Evolutionary conservation across 2,797 vertebrate species (phyloP).

Genomic region (Arctocebus calabarensis): DNA sequence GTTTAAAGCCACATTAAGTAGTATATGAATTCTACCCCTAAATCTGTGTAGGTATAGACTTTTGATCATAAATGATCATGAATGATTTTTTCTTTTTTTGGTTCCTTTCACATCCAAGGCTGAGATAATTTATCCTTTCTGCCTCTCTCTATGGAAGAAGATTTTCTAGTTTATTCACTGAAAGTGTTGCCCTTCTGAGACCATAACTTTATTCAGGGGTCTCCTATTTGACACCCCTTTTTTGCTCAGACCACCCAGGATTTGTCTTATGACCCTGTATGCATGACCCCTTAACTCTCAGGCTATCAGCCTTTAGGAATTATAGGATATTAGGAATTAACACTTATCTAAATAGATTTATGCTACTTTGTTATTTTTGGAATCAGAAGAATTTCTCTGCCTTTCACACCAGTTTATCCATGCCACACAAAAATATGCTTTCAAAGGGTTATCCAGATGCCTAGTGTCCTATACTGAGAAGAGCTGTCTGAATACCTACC

Average conservation of each 20-base stretch:
- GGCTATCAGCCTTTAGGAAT: not conserved
- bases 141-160: not conserved
- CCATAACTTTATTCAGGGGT: not conserved
- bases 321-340: not conserved
- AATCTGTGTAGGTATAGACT: conserved; percentile 37
- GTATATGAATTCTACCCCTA: not conserved
- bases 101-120: not conserved
- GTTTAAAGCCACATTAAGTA: conserved; percentile 16
- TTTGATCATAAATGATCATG: conserved; percentile 6
- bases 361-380: not conserved
- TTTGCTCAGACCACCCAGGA: not conserved
- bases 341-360: conserved; percentile 40
- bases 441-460: conserved; percentile 45
- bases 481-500: conserved; percentile 16
- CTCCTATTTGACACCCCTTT: not conserved
- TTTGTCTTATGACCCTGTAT: not conserved
- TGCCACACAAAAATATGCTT: conserved; percentile 31
- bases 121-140: not conserved
- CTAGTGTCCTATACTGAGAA: not conserved
- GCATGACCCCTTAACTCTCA: not conserved
- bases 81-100: not conserved
- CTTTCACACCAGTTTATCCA: not conserved
- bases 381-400: conserved; percentile 11
- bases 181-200: conserved; percentile 7
- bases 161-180: conserved; percentile 14